Evolutionary conservation across 2,797 vertebrate species (phyloP), one percentile per base, ranked within the genome.

Genomic region (Peromyscus melanophrys): DNA sequence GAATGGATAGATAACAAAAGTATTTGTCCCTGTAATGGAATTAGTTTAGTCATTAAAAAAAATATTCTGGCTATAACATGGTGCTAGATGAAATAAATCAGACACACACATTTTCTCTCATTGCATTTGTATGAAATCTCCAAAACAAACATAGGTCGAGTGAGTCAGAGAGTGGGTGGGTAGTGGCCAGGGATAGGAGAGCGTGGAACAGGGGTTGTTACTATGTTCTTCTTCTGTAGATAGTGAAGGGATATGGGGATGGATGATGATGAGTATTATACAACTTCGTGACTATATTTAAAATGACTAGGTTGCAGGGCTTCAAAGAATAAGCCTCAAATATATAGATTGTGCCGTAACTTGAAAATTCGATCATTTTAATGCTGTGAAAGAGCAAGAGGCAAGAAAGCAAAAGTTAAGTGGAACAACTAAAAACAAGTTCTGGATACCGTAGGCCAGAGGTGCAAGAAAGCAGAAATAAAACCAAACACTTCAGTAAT

Each of bases 1-100:
- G 57, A 92, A 90, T 37, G 34, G 31, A 29, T 63, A 73, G 67
- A 57, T 71, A 85, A 90, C 49, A 92, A 90, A 89, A 81, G 40
- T 29, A 4, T 80, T 65, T 25, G 73, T 49, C 21, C 49, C 71
- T 25, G n/a, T 55, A 86, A 90, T 59, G 34, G 34, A 87, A 71
- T 69, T 52, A 82, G 65, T 95, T 85, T 82, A 67, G 23, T 69
- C 57, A 81, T 67, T 46, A 46, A 59, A 67, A 34, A 19, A 92
- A 84, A 55, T 43, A 78, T 57, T 78, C 75, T 57, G 31, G 25
- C 25, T 80, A 46, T 29, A 78, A 75, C 78, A 63, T 37, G 6
- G 31, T 25, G 23, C 59, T 88, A 92, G 76, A 31, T 92, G 4
- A 80, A 95, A 84, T 76, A 81, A 31, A 61, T 23, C 73, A 71